Conservation (phyloP, 1,140 invertebrate species). For the Charaxes varanes region DNA sequence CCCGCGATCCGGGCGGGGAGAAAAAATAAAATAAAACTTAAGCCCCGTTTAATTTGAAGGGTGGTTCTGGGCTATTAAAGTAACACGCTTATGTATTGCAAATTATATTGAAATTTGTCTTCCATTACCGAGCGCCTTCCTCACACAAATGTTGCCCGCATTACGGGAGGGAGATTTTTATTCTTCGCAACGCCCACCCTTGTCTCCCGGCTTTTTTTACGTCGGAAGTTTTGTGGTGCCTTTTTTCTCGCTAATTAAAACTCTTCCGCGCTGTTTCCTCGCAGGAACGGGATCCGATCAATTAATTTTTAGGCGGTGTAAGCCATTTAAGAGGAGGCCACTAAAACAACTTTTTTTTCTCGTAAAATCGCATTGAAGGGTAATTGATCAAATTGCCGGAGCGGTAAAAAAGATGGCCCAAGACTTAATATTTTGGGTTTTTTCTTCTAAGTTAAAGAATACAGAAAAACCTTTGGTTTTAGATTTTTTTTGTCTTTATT, state of each 20-base stretch:
- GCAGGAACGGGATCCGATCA: constrained; percentile 70
- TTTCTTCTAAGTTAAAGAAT: too few species aligned
- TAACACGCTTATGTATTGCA: constrained; percentile 76
- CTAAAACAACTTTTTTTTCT: constrained; percentile 48
- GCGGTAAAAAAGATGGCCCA: too few species aligned
- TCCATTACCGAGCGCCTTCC: constrained; percentile 71
- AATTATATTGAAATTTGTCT: constrained; percentile 76
- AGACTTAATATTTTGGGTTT: too few species aligned
- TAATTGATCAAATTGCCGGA: constrained; percentile 25
- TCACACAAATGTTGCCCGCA: constrained; percentile 73
- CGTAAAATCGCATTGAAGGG: constrained; percentile 26
- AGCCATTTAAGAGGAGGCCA: constrained; percentile 65
- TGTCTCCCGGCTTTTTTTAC: constrained; percentile 71
- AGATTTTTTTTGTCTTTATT: too few species aligned
- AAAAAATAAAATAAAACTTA: constrained; percentile 75
- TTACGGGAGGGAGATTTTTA: constrained; percentile 70
- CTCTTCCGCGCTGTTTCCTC: constrained; percentile 72
- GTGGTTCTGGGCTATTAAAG: constrained; percentile 76
- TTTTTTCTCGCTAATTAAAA: constrained; percentile 74
- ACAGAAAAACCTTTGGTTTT: too few species aligned
- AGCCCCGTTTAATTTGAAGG: constrained; percentile 76
- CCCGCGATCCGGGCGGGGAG: constrained; percentile 43
- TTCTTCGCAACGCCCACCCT: constrained; percentile 66
- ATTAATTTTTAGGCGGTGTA: constrained; percentile 70
- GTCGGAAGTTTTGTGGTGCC: constrained; percentile 66